These are phyloP conservation scores for Melanotus villosus DNA, from an alignment of 2,888 invertebrate genomes.

Conservation along the genomic window DNA sequence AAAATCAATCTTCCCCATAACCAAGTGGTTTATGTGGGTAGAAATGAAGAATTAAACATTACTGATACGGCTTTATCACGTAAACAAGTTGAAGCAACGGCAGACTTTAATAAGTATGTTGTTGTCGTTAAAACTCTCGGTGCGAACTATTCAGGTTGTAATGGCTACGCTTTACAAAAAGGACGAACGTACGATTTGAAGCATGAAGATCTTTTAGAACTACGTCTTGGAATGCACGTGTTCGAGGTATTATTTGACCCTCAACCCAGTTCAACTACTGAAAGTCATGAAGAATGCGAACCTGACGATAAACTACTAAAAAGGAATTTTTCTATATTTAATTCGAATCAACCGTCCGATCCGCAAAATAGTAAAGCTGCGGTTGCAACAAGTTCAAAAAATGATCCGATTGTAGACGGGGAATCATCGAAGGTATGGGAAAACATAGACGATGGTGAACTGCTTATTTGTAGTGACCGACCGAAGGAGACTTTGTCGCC, in stretches of 20 bases:
- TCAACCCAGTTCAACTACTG: conserved; percentile 62
- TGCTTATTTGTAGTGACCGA: no score
- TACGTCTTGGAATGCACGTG: conserved; percentile 77
- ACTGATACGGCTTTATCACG: conserved; percentile 82
- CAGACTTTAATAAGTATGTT: conserved; percentile 71
- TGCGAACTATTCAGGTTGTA: conserved; percentile 78
- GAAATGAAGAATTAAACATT: conserved; percentile 80
- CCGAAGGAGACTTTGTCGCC: no score
- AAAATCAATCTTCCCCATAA: conserved; percentile 75
- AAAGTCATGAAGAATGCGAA: conserved; percentile 58
- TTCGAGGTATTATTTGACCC: conserved; percentile 79
- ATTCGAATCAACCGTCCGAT: neutral
- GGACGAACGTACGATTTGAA: conserved; percentile 74
- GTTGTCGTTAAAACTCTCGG: conserved; percentile 78
- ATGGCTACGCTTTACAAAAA: conserved; percentile 79
- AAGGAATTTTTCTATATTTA: conserved; percentile 57
- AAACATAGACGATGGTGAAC: conserved; percentile 74
- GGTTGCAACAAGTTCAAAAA: neutral
- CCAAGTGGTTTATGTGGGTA: conserved; percentile 76
- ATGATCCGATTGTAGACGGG: neutral
- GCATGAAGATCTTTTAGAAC: conserved; percentile 80
- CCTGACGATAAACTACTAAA: conserved; percentile 62
- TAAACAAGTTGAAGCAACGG: conserved; percentile 75
- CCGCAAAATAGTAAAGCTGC: neutral
- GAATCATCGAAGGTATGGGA: conserved; percentile 72